Evolutionary conservation across 1,140 invertebrate genomes (phyloP), one percentile per base, ranked within the genome.

Genomic region (Myzus persicae): DNA sequence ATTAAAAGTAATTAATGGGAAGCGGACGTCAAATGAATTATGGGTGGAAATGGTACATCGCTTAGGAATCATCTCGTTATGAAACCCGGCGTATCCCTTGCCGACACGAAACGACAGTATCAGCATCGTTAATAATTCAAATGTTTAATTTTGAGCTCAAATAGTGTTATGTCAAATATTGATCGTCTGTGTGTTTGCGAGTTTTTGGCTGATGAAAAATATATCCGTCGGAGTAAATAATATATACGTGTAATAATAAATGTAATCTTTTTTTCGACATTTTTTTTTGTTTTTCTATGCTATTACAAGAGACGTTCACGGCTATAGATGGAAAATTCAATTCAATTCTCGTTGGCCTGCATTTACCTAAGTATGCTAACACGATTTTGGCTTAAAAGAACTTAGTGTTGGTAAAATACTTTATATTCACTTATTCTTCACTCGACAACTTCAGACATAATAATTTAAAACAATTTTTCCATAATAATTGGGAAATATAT

Each of bases 81-180:
- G n/a, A n/a, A n/a, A 87, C 31, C 85, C 85, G 26, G 2, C 84
- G 85, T 22, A n/a, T 48, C 42, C 31, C 22, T 44, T 87, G 20
- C 31, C 18, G 11, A n/a, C 44, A 87, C 31, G 22, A 36, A 87
- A 87, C 31, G 42, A 87, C 42, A 18, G 26, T 87, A 87, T 87
- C 42, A n/a, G 18, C 31, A 36, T 87, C 85, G 85, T 87, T 48
- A 87, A 87, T 87, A 22, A 87, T 87, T 87, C n/a, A 36, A 87
- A 87, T 44, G 85, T 46, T 87, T 87, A 46, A 36, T 46, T 84
- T 46, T n/a, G 1, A 87, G 18, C 85, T 48, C 42, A 36, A 87
- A 87, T 20, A 3, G 18, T 48, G 42, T 48, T 46, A 36, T 14
- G n/a, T 1, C 18, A 48, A 48, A 46, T 31, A 48, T 46, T 85